Percentiles rank a stretch among this genome's conserved stretches.
Evolutionary conservation across 2,797 vertebrate genomes (phyloP).

Genomic region (Paguma larvata): DNA sequence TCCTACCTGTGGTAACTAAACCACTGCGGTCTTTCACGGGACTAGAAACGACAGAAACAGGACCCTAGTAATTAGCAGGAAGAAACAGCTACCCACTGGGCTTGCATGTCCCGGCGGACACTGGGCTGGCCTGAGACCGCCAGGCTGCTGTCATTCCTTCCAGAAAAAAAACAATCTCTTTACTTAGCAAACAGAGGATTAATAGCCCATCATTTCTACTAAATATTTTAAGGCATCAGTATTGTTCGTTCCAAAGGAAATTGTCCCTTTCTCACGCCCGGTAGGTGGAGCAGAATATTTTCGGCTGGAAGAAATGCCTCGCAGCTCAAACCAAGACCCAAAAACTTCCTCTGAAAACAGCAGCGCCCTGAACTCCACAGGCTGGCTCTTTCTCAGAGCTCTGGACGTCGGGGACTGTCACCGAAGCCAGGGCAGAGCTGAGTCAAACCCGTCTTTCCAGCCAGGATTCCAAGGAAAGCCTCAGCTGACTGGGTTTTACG

Average conservation of each 20-base stretch:
- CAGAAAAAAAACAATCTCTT: not conserved
- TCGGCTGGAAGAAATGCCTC: not conserved
- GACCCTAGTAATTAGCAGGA: not conserved
- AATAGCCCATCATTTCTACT: no score
- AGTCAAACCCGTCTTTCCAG: slow-evolving; percentile 15
- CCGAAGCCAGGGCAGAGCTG: not conserved
- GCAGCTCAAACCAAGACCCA: not conserved
- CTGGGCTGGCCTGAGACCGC: rapidly evolving
- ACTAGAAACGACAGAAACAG: not conserved
- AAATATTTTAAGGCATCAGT: not conserved
- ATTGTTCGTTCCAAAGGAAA: not conserved
- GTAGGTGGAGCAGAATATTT: not conserved
- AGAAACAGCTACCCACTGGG: not conserved
- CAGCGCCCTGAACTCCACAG: not conserved
- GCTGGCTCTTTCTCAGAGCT: not conserved
- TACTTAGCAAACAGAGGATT: not conserved
- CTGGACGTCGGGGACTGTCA: not conserved
- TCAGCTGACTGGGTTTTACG: not conserved
- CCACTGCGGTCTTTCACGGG: not conserved
- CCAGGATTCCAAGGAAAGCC: not conserved
- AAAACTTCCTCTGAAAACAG: not conserved
- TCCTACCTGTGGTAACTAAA: not conserved
- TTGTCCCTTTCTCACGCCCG: not conserved
- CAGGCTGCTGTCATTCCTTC: not conserved
- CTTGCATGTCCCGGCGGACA: rapidly evolving